Conservation (phyloP, 2,797 vertebrate genomes). For the Acanthurus lineatus region DNA sequence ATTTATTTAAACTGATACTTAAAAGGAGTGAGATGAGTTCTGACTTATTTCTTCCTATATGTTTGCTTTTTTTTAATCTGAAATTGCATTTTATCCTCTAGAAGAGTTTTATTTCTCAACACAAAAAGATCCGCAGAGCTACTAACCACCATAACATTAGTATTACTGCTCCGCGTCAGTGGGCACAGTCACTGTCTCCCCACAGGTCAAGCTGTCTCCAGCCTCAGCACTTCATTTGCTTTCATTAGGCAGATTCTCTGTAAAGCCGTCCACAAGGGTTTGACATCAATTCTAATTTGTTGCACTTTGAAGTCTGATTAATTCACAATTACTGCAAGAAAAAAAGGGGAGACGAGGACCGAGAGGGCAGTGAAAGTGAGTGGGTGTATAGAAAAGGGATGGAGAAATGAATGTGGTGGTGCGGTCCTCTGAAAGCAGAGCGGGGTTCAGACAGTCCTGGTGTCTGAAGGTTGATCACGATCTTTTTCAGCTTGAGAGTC, state of each 20-base stretch:
- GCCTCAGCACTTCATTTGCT: conserved; percentile 68
- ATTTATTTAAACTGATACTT: conserved; percentile 26
- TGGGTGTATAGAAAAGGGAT: not conserved
- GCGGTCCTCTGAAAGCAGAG: conserved; percentile 40
- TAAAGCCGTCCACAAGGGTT: conserved; percentile 70
- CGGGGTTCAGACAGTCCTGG: conserved; percentile 24
- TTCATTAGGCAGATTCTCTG: conserved; percentile 69
- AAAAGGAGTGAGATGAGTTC: not conserved
- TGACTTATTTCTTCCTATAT: not conserved
- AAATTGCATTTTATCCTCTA: not conserved
- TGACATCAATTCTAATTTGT: conserved; percentile 79
- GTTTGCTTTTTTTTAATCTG: not conserved
- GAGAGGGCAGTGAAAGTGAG: conserved; percentile 12
- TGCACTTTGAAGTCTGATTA: conserved; percentile 79
- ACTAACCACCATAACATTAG: conserved; percentile 12
- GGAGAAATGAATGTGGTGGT: conserved; percentile 24
- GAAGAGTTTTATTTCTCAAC: not conserved
- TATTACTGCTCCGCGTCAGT: conserved; percentile 15
- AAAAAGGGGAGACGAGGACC: conserved; percentile 26
- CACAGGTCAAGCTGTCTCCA: conserved; percentile 62
- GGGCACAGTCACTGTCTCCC: not conserved
- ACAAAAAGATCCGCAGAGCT: not conserved
- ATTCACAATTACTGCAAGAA: conserved; percentile 68
- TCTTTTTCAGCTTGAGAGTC: conserved; percentile 30
- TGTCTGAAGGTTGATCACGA: conserved; percentile 40